Evolutionary conservation across 2,888 invertebrate species (phyloP).

Genomic region (Polietes domitor): DNA sequence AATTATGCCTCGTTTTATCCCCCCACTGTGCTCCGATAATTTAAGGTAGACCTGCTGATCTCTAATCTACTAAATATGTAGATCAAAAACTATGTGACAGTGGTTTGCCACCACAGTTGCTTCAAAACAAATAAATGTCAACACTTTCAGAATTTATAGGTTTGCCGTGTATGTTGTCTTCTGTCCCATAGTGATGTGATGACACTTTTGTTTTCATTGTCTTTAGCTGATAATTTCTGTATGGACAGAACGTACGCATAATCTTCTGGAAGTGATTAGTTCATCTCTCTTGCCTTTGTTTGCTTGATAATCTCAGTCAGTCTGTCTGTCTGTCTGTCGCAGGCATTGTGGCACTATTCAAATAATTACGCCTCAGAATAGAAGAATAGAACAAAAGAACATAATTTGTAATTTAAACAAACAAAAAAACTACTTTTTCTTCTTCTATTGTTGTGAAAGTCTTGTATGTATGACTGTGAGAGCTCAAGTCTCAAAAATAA

Average conservation of each 20-base stretch:
- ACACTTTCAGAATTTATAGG: not conserved
- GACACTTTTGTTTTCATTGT: not conserved
- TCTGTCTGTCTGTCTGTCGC: too few species aligned
- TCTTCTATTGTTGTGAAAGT: too few species aligned
- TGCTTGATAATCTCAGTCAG: not conserved
- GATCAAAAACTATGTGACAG: not conserved
- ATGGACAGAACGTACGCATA: conserved; percentile 20
- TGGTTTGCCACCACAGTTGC: not conserved
- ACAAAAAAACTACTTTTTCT: not conserved
- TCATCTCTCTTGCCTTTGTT: conserved; percentile 13
- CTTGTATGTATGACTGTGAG: too few species aligned
- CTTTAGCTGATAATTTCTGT: not conserved
- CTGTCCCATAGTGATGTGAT: not conserved
- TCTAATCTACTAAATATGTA: too few species aligned
- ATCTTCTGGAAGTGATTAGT: conserved; percentile 15
- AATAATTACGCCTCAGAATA: not conserved
- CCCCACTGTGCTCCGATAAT: too few species aligned
- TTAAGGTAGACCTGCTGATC: too few species aligned
- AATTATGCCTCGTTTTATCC: too few species aligned
- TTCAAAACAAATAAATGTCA: not conserved
- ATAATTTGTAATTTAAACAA: too few species aligned
- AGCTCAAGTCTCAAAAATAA: too few species aligned
- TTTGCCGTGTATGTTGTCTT: not conserved
- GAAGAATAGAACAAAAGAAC: not conserved
- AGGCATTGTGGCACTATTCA: not conserved